A percentile compares a stretch with the other conserved stretches of the same genome.
Conservation (phyloP, 2,113 vertebrate genomes). For the Scortum barcoo region DNA sequence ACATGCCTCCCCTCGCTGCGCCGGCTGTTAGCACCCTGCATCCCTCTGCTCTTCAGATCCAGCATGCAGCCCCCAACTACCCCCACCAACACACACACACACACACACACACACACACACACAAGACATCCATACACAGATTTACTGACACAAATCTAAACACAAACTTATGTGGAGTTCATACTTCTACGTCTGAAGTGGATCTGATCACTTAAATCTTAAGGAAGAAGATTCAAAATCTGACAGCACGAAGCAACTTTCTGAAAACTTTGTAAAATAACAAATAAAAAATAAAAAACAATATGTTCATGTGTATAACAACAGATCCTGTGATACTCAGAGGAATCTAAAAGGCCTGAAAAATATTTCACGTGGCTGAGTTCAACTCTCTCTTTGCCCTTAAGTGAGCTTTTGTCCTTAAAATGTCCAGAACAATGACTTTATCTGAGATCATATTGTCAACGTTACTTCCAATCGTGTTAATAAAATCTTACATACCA, state of each 20-base stretch:
- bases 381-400: too few species aligned
- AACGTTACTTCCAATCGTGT: too few species aligned
- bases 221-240: background rate
- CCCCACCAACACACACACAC: conserved; percentile 22
- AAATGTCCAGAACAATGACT: background rate
- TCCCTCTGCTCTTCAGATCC: conserved; percentile 38
- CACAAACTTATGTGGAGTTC: background rate
- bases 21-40: conserved; percentile 71
- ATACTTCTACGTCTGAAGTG: too few species aligned
- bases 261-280: background rate
- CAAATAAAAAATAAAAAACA: background rate
- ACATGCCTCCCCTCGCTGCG: conserved; percentile 60
- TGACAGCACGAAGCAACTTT: background rate
- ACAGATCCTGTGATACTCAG: too few species aligned
- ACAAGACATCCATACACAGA: background rate
- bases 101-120: conserved; percentile 1
- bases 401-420: background rate
- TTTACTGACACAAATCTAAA: background rate
- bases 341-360: too few species aligned
- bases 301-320: too few species aligned
- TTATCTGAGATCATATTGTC: too few species aligned
- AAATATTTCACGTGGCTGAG: too few species aligned
- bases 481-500: too few species aligned
- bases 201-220: background rate
- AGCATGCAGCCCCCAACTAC: background rate